Evolutionary conservation across 2,113 vertebrate species (phyloP), one percentile per base, ranked within the genome.

Genomic region (Rafetus swinhoei): DNA sequence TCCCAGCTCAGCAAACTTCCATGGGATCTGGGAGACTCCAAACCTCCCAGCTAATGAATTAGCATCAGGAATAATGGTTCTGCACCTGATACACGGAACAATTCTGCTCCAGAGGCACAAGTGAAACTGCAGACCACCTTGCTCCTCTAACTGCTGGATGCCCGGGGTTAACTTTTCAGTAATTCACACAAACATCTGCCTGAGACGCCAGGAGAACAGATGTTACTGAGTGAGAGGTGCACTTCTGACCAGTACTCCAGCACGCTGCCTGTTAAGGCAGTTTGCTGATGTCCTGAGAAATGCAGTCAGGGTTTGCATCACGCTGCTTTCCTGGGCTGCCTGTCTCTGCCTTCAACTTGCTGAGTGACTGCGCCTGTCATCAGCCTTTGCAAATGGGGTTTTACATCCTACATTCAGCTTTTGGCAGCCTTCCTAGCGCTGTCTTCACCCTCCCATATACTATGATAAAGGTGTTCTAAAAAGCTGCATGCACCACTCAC

Each of bases 391-490:
- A 86, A 5, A 32, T 88, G 84, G 85, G 62, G 81, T 76, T 94
- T 94, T 85, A 59, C 91, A 82, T 89, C 93, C 89, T 92, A 74
- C 88, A 39, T 91, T 91, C 92, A 82, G 35, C 74, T 1, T 95
- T 93, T 93, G 39, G 45, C 14, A 76, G 39, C 13, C 72, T 76
- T 92, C 93, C 94, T 85, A 89, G 53, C 81, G 93, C 91, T 56
- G 92, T 81, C 84, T 93, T 95, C 95, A 90, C 91, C 94, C 97
- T 93, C 94, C 95, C 92, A 95, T 85, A 94, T 87, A 93, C 82
- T 88, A 90, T 90, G 87, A 83, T 92, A 82, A 97, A 93, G 90
- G 90, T 80, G 88, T 93, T 94, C 92, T 95, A 96, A 96, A 97
- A 97, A 94, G 90, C 94, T 0, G 2, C 88, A 81, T 65, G 90